A percentile compares a stretch with the other conserved stretches of the same genome.
These are phyloP conservation scores for Allobates femoralis DNA, from an alignment of 2,797 vertebrate genomes.

Conservation along the genomic window DNA sequence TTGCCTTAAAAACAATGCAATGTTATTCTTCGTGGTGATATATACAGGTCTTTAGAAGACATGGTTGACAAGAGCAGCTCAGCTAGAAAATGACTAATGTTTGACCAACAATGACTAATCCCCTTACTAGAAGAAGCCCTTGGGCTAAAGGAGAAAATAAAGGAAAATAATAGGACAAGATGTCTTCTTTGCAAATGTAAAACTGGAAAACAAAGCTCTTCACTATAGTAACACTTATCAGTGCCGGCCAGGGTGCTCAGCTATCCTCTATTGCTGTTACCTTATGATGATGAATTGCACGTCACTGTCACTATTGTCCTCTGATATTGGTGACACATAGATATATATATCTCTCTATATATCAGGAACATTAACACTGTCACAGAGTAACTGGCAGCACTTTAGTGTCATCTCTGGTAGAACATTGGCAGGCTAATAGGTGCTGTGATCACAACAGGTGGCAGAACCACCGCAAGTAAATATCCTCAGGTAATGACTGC, in stretches of 20 bases:
- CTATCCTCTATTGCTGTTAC: neutral
- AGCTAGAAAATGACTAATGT: conserved; percentile 29
- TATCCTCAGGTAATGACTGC: conserved; percentile 26
- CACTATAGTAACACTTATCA: conserved; percentile 38
- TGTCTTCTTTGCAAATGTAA: conserved; percentile 22
- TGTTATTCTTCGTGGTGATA: neutral
- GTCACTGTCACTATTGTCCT: conserved; percentile 7
- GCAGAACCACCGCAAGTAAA: conserved; percentile 29
- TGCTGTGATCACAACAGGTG: neutral
- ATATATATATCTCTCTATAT: neutral
- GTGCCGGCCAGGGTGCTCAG: neutral
- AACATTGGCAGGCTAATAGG: conserved; percentile 10
- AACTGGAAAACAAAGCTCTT: conserved; percentile 37
- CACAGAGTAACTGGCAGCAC: conserved; percentile 24
- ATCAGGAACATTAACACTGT: neutral
- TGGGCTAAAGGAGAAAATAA: conserved; percentile 21
- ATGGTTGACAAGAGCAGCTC: neutral
- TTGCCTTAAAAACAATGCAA: neutral
- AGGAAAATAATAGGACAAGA: conserved; percentile 13
- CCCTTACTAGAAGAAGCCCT: conserved; percentile 28
- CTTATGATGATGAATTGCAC: conserved; percentile 9
- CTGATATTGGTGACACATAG: neutral
- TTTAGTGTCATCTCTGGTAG: conserved; percentile 12
- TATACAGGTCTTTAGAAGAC: conserved; percentile 12
- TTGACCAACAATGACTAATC: conserved; percentile 44